These are phyloP conservation scores for Steromphala cineraria DNA, from an alignment of 2,888 invertebrate genomes.

Conservation along the genomic window DNA sequence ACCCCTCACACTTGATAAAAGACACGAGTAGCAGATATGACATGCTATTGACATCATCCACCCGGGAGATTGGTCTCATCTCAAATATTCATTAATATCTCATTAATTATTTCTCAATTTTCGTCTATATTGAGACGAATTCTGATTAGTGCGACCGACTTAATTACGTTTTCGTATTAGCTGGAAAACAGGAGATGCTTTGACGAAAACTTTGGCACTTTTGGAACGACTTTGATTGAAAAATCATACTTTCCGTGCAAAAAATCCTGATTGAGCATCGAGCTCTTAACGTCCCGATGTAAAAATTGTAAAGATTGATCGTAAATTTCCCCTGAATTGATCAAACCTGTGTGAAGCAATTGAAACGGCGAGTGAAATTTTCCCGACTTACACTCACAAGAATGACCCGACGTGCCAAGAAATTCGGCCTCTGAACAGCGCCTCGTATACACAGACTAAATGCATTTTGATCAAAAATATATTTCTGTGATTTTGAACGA, in stretches of 20 bases:
- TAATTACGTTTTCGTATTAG: conserved; percentile 11
- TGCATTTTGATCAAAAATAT: neutral
- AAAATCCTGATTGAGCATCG: conserved; percentile 11
- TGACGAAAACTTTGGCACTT: neutral
- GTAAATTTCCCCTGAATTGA: neutral
- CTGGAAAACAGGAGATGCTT: conserved; percentile 4
- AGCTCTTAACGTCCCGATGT: neutral
- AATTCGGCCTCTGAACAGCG: neutral
- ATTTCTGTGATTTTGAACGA: neutral
- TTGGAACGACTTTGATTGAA: neutral
- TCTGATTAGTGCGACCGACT: conserved; percentile 11
- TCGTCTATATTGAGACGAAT: conserved; percentile 6
- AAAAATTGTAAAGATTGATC: conserved; percentile 5
- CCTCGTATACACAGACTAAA: neutral
- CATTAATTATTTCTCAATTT: conserved; percentile 16
- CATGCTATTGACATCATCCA: neutral
- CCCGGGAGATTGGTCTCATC: neutral
- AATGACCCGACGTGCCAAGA: neutral
- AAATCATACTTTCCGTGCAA: neutral
- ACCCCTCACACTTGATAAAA: neutral
- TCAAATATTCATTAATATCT: conserved; percentile 14
- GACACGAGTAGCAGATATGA: neutral
- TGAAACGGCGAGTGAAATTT: neutral
- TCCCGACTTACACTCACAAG: neutral
- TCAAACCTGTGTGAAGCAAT: neutral